Evolutionary conservation across 1,140 invertebrate genomes (phyloP).

Genomic region (Phocides pigmalion): DNA sequence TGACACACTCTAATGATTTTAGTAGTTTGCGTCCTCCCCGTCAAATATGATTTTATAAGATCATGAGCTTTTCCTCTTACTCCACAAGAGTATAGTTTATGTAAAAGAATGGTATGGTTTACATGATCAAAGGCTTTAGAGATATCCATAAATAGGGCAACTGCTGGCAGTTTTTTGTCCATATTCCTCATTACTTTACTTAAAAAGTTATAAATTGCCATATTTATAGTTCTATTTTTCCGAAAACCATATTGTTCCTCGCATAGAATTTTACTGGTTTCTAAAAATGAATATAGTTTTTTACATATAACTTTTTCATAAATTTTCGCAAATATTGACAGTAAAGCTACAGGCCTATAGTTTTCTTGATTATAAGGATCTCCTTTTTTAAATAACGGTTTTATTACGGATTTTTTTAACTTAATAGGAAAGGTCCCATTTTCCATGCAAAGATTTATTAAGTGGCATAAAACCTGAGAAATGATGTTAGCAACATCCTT

Average conservation of each 20-base stretch:
- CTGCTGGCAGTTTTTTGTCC: no score
- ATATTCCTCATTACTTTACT: no score
- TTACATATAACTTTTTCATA: conserved; percentile 16
- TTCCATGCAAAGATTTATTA: not conserved
- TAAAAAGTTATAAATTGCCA: not conserved
- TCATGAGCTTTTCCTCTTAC: no score
- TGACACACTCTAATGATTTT: no score
- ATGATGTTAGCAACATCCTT: not conserved
- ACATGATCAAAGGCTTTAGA: no score
- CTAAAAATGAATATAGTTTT: not conserved
- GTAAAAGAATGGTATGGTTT: no score
- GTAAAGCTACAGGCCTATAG: not conserved
- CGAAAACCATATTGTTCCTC: not conserved
- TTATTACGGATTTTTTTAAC: not conserved
- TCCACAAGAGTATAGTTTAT: no score
- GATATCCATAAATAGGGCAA: no score
- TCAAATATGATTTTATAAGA: no score
- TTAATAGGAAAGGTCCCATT: not conserved
- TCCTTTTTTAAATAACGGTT: not conserved
- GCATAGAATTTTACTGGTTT: not conserved
- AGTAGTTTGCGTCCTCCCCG: no score
- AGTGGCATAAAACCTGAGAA: not conserved
- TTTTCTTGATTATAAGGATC: not conserved
- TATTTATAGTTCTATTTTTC: not conserved
- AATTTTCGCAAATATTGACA: not conserved